These are phyloP conservation scores for Athene cunicularia DNA, from an alignment of 2,113 vertebrate genomes.

Conservation along the genomic window DNA sequence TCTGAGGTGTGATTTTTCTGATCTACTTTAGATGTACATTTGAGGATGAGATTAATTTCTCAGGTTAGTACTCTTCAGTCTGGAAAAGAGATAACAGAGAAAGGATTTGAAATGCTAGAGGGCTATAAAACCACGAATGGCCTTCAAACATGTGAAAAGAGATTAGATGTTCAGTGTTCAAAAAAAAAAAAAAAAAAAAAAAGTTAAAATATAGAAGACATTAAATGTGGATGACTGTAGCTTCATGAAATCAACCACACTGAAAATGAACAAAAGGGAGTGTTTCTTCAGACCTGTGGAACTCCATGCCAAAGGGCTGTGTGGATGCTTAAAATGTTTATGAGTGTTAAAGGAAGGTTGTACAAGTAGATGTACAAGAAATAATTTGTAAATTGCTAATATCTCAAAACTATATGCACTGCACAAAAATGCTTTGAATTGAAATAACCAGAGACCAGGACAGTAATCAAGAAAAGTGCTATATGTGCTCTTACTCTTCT, in stretches of 20 bases:
- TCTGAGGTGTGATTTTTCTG: neutral
- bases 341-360: neutral
- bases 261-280: neutral
- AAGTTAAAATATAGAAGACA: neutral
- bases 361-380: neutral
- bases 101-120: neutral
- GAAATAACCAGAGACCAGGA: neutral
- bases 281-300: neutral
- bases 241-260: neutral
- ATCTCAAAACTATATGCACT: neutral
- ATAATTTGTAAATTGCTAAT: neutral
- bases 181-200: neutral
- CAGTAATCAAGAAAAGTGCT: neutral
- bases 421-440: neutral
- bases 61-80: neutral
- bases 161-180: neutral
- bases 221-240: neutral
- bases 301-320: neutral
- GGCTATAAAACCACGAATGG: neutral
- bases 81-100: neutral
- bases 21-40: neutral
- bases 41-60: neutral
- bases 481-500: neutral
- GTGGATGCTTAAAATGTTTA: neutral
- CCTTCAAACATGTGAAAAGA: neutral